A percentile compares a stretch with the other conserved stretches of the same genome.
These are phyloP conservation scores for Cotesia congregata DNA, from an alignment of 2,888 invertebrate genomes.

Conservation along the genomic window DNA sequence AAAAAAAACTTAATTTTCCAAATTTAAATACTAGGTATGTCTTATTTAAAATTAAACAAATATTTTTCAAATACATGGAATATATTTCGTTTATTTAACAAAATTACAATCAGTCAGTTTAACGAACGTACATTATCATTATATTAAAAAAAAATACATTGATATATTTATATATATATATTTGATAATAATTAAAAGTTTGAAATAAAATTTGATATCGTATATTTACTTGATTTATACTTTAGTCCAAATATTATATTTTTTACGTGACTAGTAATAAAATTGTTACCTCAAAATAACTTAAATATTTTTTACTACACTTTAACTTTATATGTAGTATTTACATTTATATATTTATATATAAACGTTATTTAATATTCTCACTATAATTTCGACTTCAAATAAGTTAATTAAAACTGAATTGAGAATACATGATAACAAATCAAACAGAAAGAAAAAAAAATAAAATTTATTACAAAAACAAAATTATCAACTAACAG, in stretches of 20 bases:
- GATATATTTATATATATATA: constrained; percentile 19
- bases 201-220: constrained; percentile 22
- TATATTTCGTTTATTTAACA: constrained; percentile 57
- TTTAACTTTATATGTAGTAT: constrained; percentile 45
- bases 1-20: no score
- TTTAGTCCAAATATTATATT: constrained; percentile 36
- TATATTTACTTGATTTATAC: constrained; percentile 36
- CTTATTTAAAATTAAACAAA: neutral
- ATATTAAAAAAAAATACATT: constrained; percentile 45
- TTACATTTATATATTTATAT: constrained; percentile 43
- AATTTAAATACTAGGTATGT: neutral
- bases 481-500: neutral
- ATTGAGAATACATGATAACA: neutral
- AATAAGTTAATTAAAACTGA: neutral
- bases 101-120: constrained; percentile 54
- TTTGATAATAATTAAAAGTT: constrained; percentile 44
- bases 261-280: constrained; percentile 64
- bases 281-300: constrained; percentile 62
- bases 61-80: constrained; percentile 27
- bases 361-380: constrained; percentile 13
- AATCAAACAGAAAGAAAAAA: neutral
- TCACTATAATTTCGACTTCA: neutral
- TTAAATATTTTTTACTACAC: constrained; percentile 58
- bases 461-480: neutral
- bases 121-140: constrained; percentile 51